These are phyloP conservation scores for Arizona elegans DNA, from an alignment of 2,113 vertebrate genomes.

Conservation along the genomic window DNA sequence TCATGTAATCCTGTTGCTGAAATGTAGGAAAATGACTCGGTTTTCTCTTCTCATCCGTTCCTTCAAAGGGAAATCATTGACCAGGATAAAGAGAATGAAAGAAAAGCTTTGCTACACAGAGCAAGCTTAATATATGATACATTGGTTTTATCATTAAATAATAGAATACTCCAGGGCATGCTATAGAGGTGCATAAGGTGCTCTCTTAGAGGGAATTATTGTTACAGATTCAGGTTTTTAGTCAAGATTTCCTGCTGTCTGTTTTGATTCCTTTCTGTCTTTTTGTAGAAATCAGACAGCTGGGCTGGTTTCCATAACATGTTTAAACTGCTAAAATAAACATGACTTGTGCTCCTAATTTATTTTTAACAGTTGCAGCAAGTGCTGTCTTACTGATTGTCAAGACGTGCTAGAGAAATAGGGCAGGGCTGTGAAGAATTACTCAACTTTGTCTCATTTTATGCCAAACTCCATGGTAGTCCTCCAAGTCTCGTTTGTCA, in stretches of 20 bases:
- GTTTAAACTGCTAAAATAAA: constrained; percentile 21
- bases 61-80: constrained; percentile 49
- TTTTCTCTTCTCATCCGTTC: not conserved
- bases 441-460: not conserved
- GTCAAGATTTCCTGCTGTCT: constrained; percentile 18
- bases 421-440: not conserved
- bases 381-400: not conserved
- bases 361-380: not conserved
- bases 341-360: constrained; percentile 22
- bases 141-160: constrained; percentile 45
- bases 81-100: constrained; percentile 36
- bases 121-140: constrained; percentile 35
- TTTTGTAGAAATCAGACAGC: not conserved
- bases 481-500: not conserved
- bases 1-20: constrained; percentile 47
- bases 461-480: not conserved
- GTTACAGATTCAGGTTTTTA: not conserved
- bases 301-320: constrained; percentile 21
- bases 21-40: constrained; percentile 53
- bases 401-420: not conserved
- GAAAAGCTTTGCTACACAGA: constrained; percentile 44
- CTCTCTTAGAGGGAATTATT: not conserved
- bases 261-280: constrained; percentile 1
- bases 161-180: constrained; percentile 45
- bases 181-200: constrained; percentile 34